Evolutionary conservation across 1,140 invertebrate species (phyloP).

Genomic region (Nomia melanderi): DNA sequence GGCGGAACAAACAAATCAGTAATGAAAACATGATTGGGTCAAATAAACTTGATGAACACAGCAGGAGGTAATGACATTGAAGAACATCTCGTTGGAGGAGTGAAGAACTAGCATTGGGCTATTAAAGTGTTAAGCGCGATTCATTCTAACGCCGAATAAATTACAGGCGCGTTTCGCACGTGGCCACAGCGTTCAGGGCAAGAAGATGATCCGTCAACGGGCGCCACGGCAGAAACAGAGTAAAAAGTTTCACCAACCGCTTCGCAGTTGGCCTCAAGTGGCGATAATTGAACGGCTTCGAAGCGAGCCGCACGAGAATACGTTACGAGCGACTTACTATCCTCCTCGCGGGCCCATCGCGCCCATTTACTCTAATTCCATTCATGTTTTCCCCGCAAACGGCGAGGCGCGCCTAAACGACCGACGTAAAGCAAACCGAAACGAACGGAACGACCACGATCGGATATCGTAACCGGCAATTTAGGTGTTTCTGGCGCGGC

Average conservation of each 20-base stretch:
- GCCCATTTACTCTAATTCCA: slow-evolving; percentile 28
- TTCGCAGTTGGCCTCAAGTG: slow-evolving; percentile 49
- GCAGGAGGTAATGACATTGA: no score
- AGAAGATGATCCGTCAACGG: slow-evolving; percentile 26
- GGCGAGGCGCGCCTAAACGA: background rate
- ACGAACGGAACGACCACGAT: background rate
- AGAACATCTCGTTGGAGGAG: no score
- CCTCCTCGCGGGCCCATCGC: background rate
- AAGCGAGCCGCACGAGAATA: slow-evolving; percentile 31
- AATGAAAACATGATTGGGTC: no score
- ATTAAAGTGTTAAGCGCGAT: no score
- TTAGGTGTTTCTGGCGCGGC: no score
- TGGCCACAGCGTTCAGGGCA: slow-evolving; percentile 31
- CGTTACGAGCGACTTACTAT: background rate
- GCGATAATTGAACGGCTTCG: slow-evolving; percentile 51
- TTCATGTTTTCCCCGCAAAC: background rate
- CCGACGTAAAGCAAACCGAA: slow-evolving; percentile 1
- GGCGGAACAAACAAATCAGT: no score
- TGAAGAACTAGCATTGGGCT: no score
- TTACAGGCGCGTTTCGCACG: slow-evolving; percentile 26
- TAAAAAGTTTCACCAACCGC: slow-evolving; percentile 50
- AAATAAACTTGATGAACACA: no score
- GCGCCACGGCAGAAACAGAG: slow-evolving; percentile 17
- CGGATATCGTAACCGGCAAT: background rate
- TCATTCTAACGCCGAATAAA: slow-evolving; percentile 42